Percentiles rank a stretch among this genome's conserved stretches.
These are phyloP conservation scores for Lates japonicus DNA, from an alignment of 2,797 vertebrate genomes.

Conservation along the genomic window DNA sequence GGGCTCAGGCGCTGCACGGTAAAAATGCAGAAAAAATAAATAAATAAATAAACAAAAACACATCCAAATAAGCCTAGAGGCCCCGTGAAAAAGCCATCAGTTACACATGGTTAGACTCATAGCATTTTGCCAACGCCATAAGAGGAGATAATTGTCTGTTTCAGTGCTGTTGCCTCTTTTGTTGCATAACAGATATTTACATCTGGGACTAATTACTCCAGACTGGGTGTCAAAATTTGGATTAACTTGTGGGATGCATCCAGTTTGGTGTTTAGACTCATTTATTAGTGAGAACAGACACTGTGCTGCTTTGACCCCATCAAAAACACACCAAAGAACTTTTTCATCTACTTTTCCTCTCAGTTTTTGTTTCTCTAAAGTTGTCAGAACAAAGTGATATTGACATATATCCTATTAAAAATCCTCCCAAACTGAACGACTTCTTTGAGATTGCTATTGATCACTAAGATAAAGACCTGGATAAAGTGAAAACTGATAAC, in stretches of 20 bases:
- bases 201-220: conserved; percentile 83
- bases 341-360: conserved; percentile 21
- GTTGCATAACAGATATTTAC: conserved; percentile 82
- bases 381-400: conserved; percentile 61
- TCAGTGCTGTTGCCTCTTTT: conserved; percentile 75
- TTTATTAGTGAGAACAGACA: conserved; percentile 45
- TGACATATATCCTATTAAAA: conserved; percentile 50
- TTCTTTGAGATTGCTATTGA: conserved; percentile 71
- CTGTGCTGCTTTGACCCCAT: conserved; percentile 56
- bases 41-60: conserved; percentile 52
- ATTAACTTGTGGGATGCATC: conserved; percentile 72
- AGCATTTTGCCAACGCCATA: conserved; percentile 68
- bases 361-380: conserved; percentile 7
- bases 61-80: conserved; percentile 65
- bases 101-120: conserved; percentile 76
- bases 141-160: conserved; percentile 83
- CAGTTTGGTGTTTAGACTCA: conserved; percentile 55
- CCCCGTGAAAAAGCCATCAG: conserved; percentile 78
- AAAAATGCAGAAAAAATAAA: conserved; percentile 57
- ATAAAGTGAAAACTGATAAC: conserved; percentile 50
- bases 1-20: conserved; percentile 37
- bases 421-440: conserved; percentile 34
- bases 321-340: conserved; percentile 39
- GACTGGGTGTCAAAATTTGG: conserved; percentile 70
- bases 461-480: conserved; percentile 57